phyloP scores from a whole-genome alignment of 2,797 vertebrate species.

The Ptychobarbus kaznakovi region DNA sequence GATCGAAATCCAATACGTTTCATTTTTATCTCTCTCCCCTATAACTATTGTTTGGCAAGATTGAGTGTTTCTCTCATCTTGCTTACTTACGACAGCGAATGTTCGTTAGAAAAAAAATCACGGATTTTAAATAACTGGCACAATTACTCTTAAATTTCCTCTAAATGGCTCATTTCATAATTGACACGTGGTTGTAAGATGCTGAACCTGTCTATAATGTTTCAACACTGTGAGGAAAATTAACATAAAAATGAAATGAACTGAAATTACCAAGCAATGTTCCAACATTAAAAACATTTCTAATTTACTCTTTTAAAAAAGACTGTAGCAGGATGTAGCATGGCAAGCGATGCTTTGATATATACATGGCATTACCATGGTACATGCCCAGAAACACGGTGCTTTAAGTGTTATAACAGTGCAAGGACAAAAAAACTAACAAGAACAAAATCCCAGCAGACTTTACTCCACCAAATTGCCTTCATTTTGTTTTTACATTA shows the following conservation, averaged over 20 bases:
- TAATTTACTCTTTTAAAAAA: not conserved
- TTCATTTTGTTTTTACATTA: not conserved
- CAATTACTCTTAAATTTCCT: not conserved
- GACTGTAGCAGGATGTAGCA: not conserved
- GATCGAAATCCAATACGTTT: conserved; percentile 31
- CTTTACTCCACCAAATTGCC: not conserved
- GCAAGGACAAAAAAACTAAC: not conserved
- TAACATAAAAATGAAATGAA: not conserved
- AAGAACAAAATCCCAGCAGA: not conserved
- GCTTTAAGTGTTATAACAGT: not conserved
- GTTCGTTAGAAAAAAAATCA: not conserved
- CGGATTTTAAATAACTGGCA: not conserved
- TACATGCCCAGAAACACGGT: not conserved
- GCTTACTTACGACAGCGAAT: not conserved
- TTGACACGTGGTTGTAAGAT: not conserved
- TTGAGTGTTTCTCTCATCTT: not conserved
- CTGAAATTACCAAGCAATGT: conserved; percentile 1
- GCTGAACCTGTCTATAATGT: not conserved
- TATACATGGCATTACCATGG: not conserved
- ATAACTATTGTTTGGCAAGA: conserved; percentile 5
- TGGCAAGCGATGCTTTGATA: not conserved
- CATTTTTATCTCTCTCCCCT: not conserved
- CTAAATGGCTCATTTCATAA: conserved; percentile 10
- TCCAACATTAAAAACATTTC: not conserved
- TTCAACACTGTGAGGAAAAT: not conserved